phyloP scores from a whole-genome alignment of 2,113 vertebrate species.

The Phodopus roborovskii region DNA sequence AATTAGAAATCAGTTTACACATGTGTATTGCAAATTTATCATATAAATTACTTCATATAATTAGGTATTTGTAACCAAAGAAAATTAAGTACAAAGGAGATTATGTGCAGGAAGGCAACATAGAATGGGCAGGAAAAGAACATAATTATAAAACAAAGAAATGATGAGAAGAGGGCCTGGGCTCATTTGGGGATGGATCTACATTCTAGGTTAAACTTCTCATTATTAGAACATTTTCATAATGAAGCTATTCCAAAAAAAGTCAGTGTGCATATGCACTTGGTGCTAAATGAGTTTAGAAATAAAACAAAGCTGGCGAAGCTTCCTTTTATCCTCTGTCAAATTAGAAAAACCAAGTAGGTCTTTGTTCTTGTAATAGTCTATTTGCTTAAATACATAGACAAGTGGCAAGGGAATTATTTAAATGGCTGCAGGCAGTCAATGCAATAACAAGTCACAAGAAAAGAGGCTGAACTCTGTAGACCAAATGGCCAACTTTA shows the following conservation, averaged over 20 bases:
- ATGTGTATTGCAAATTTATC: constrained; percentile 20
- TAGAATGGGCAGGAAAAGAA: constrained; percentile 58
- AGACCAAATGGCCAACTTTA: constrained; percentile 65
- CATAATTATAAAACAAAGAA: constrained; percentile 71
- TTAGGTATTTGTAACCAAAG: constrained; percentile 59
- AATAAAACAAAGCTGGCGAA: constrained; percentile 66
- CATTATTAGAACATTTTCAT: constrained; percentile 73
- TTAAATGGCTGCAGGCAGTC: constrained; percentile 64
- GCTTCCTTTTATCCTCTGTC: constrained; percentile 69
- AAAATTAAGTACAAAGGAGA: constrained; percentile 57
- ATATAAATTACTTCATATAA: constrained; percentile 54
- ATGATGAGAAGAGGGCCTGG: constrained; percentile 58
- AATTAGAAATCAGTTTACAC: constrained; percentile 36
- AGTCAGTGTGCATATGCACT: constrained; percentile 59
- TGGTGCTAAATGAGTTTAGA: constrained; percentile 77
- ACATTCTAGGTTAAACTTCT: constrained; percentile 63
- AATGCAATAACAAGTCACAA: constrained; percentile 67
- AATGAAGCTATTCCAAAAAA: constrained; percentile 71
- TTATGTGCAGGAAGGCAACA: constrained; percentile 27
- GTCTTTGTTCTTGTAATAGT: constrained; percentile 77
- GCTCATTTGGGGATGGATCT: constrained; percentile 64
- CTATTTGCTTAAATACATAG: constrained; percentile 76
- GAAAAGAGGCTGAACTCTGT: constrained; percentile 61
- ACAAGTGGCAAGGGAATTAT: constrained; percentile 66
- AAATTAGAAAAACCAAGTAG: constrained; percentile 73